phyloP scores from a whole-genome alignment of 2,797 vertebrate species.

The Pteronotus mesoamericanus region DNA sequence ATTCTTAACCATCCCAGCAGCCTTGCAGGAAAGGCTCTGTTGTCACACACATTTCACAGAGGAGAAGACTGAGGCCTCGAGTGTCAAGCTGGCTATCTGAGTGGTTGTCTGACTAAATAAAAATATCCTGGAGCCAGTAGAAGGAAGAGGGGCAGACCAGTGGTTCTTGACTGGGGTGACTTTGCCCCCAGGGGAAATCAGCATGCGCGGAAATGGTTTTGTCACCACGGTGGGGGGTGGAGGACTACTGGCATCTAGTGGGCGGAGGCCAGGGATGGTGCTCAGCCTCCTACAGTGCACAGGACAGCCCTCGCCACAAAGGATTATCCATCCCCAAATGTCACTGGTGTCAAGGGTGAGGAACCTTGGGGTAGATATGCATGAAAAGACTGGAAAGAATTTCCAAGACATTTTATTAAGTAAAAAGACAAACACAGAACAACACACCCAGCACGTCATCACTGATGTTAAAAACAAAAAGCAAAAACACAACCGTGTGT shows the following conservation, averaged over 20 bases:
- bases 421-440: not conserved
- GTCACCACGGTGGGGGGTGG: not conserved
- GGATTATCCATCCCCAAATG: no score
- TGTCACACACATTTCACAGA: not conserved
- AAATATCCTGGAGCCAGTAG: not conserved
- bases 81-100: not conserved
- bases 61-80: not conserved
- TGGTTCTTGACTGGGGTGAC: not conserved
- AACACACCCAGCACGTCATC: not conserved
- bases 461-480: not conserved
- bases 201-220: not conserved
- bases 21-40: not conserved
- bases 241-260: not conserved
- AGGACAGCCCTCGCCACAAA: no score
- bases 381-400: not conserved
- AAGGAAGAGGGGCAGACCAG: not conserved
- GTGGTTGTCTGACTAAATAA: not conserved
- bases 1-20: not conserved
- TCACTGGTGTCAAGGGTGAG: not conserved
- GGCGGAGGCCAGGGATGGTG: not conserved
- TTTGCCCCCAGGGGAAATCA: not conserved
- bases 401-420: not conserved
- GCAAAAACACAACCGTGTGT: fast-evolving
- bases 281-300: not conserved
- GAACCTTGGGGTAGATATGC: fast-evolving